Evolutionary conservation across 2,888 invertebrate genomes (phyloP), one percentile per base, ranked within the genome.

Genomic region (Sepiola atlantica): DNA sequence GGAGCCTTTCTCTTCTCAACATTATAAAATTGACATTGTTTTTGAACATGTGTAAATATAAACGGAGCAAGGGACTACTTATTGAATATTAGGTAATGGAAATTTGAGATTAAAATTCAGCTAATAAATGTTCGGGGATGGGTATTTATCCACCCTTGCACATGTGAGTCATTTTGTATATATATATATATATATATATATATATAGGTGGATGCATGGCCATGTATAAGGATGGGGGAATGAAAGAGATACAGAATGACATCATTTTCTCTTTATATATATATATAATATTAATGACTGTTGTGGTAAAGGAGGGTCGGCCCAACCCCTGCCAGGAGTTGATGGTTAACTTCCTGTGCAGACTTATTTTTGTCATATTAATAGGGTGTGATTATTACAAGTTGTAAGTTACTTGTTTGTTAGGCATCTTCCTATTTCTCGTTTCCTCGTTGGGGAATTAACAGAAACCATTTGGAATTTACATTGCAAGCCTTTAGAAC

Each of bases 361-460:
- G 77, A 77, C 77, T 32, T 77, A 77, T 77, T 77, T 77, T n/a
- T 77, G n/a, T 77, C 77, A 14, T n/a, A 77, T 77, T 77, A 77
- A n/a, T n/a, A 77, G 77, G 77, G n/a, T 77, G 77, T 77, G 77
- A 77, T 77, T 77, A 77, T n/a, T n/a, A n/a, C n/a, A 77, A 77
- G 77, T 77, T 77, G 77, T 77, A n/a, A 77, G 77, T 77, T 77
- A 77, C 77, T 77, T 77, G 77, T n/a, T 77, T 77, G n/a, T 77
- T 77, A 16, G 16, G n/a, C 32, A 77, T 77, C 77, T 77, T 77
- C n/a, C 28, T 12, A 32, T 77, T 77, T n/a, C n/a, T 21, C 28
- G n/a, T 77, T n/a, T 77, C n/a, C n/a, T 32, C 77, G n/a, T 14
- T n/a, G 1, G 45, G n/a, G n/a, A 77, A n/a, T 77, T 77, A n/a